A percentile compares a stretch with the other conserved stretches of the same genome.
These are phyloP conservation scores for Lamellibrachia luymesi DNA, from an alignment of 1,140 invertebrate species.

Conservation along the genomic window DNA sequence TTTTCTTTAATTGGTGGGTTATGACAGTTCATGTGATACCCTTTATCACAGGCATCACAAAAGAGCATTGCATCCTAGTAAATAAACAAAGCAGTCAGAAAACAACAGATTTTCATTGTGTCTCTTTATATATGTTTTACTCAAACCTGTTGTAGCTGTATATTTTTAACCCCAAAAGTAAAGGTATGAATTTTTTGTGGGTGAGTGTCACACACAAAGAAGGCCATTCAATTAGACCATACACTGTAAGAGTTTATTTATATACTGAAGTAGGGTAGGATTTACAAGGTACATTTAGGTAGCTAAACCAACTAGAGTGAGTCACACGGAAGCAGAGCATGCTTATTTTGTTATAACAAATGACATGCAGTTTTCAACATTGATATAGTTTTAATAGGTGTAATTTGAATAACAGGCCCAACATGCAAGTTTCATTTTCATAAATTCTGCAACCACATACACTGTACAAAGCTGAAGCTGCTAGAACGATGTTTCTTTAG, in stretches of 20 bases:
- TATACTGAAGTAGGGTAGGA: too few relatives aligned
- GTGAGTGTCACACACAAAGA: too few relatives aligned
- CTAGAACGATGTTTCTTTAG: neutral
- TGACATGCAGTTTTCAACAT: too few relatives aligned
- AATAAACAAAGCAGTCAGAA: neutral
- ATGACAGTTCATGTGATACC: conserved; percentile 77
- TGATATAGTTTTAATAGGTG: too few relatives aligned
- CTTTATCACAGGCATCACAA: conserved; percentile 78
- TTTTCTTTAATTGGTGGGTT: conserved; percentile 51
- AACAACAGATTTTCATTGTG: neutral
- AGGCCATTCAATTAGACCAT: neutral
- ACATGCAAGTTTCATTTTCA: neutral
- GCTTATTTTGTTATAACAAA: too few relatives aligned
- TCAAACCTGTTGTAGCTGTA: neutral
- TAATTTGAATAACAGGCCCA: too few relatives aligned
- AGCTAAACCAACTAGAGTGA: too few relatives aligned
- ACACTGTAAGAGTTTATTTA: too few relatives aligned
- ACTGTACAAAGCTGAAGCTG: neutral
- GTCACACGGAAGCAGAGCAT: too few relatives aligned
- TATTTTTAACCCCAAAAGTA: neutral
- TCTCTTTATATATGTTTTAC: neutral
- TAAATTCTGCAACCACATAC: neutral
- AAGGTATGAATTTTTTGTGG: neutral
- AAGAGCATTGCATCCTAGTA: conserved; percentile 71
- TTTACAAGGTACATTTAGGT: too few relatives aligned